Evolutionary conservation across 2,113 vertebrate genomes (phyloP).

Genomic region (Mormyrus lacerda): DNA sequence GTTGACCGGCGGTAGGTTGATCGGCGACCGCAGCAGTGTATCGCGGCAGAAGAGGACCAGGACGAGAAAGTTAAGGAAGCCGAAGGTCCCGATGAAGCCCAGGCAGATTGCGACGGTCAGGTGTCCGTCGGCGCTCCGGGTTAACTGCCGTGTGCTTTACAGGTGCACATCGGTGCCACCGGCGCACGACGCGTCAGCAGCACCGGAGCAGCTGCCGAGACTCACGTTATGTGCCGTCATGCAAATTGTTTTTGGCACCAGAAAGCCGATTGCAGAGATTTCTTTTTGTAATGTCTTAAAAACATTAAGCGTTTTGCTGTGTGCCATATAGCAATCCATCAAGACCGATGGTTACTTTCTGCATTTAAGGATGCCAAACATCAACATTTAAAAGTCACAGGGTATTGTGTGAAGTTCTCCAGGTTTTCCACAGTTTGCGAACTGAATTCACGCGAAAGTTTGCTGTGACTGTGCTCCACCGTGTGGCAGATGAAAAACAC

Average conservation of each 20-base stretch:
- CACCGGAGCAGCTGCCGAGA: constrained; percentile 51
- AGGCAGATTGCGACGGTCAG: constrained; percentile 60
- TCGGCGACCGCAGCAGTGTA: constrained; percentile 67
- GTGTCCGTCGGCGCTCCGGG: constrained; percentile 60
- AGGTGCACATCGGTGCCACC: constrained; percentile 42
- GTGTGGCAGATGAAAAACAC: constrained; percentile 36
- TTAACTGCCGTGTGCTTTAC: constrained; percentile 33
- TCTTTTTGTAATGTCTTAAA: background rate
- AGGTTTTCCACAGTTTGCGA: background rate
- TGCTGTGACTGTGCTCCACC: constrained; percentile 46
- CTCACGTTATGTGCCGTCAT: constrained; percentile 60
- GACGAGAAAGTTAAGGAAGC: constrained; percentile 64
- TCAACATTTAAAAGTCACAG: background rate
- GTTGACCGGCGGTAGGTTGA: constrained; percentile 73
- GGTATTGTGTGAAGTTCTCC: background rate
- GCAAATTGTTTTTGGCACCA: constrained; percentile 27
- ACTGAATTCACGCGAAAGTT: constrained; percentile 33
- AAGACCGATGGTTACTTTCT: background rate
- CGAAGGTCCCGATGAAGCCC: constrained; percentile 58
- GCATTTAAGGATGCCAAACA: background rate
- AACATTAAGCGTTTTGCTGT: constrained; percentile 13
- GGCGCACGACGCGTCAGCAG: constrained; percentile 49
- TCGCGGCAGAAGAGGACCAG: constrained; percentile 68
- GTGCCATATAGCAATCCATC: background rate
- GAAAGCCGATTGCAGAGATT: background rate